phyloP scores from a whole-genome alignment of 2,113 vertebrate genomes.

The Shinisaurus crocodilurus region DNA sequence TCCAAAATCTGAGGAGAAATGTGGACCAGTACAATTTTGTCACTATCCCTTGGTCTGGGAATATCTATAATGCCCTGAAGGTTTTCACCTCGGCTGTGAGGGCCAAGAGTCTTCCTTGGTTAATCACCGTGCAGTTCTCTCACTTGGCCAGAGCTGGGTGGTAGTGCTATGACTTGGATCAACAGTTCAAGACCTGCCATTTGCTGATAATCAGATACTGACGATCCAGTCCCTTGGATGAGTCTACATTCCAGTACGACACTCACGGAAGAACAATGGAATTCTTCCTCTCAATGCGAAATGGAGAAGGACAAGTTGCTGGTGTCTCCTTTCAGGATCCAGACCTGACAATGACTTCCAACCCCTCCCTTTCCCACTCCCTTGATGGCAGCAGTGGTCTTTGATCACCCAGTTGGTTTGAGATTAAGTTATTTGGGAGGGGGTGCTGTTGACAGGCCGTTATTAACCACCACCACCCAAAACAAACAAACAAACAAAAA shows the following conservation, averaged over 20 bases:
- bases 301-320: not conserved
- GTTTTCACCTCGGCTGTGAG: no score
- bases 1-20: no score
- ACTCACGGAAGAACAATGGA: no score
- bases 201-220: not conserved
- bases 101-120: not conserved
- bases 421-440: constrained; percentile 17
- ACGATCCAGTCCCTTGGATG: no score
- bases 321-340: not conserved
- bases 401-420: not conserved
- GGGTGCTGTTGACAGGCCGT: constrained; percentile 52
- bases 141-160: no score
- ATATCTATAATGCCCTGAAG: no score
- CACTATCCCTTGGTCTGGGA: no score
- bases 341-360: not conserved
- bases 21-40: no score
- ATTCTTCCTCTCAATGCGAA: rapidly evolving
- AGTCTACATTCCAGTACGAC: not conserved
- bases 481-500: constrained; percentile 58
- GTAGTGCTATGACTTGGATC: not conserved
- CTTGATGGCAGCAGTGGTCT: not conserved
- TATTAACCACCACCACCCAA: constrained; percentile 29
- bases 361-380: not conserved
- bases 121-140: no score
- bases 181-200: not conserved